phyloP scores from a whole-genome alignment of 1,140 invertebrate genomes.

The Brachionus rubens region DNA sequence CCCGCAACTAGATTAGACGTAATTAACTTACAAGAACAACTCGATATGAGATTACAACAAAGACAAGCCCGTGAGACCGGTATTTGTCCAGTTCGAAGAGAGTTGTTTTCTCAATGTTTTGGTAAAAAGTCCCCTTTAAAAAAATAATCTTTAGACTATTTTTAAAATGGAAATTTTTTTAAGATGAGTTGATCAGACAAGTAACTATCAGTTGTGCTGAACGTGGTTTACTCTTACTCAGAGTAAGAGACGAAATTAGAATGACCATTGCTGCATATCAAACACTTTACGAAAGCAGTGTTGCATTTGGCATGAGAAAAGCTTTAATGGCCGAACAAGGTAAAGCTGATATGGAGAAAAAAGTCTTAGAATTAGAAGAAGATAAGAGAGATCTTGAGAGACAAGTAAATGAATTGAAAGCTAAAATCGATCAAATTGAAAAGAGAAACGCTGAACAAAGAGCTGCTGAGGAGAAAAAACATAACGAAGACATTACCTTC shows the following conservation, averaged over 20 bases:
- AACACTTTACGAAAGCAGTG: slow-evolving; percentile 91
- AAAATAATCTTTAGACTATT: background rate
- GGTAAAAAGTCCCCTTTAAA: slow-evolving; percentile 66
- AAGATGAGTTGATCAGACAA: slow-evolving; percentile 86
- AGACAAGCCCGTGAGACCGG: slow-evolving; percentile 89
- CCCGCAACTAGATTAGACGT: slow-evolving; percentile 91
- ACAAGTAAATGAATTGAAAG: slow-evolving; percentile 74
- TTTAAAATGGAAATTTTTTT: slow-evolving; percentile 46
- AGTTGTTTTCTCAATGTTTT: slow-evolving; percentile 93
- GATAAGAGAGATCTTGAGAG: slow-evolving; percentile 74
- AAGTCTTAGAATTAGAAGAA: slow-evolving; percentile 64
- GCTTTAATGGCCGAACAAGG: slow-evolving; percentile 76
- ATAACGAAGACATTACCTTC: slow-evolving; percentile 82
- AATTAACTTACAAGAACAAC: slow-evolving; percentile 87
- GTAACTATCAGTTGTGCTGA: slow-evolving; percentile 96
- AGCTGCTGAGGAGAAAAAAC: slow-evolving; percentile 81
- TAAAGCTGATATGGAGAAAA: slow-evolving; percentile 69
- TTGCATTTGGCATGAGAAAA: slow-evolving; percentile 95
- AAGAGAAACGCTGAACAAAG: slow-evolving; percentile 76
- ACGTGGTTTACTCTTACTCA: slow-evolving; percentile 81
- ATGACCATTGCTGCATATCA: slow-evolving; percentile 93
- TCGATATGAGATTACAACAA: slow-evolving; percentile 84
- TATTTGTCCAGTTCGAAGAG: slow-evolving; percentile 86
- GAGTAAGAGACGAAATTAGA: slow-evolving; percentile 87
- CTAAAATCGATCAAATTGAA: slow-evolving; percentile 79